These are phyloP conservation scores for Aethina tumida DNA, from an alignment of 1,140 invertebrate genomes.

Conservation along the genomic window DNA sequence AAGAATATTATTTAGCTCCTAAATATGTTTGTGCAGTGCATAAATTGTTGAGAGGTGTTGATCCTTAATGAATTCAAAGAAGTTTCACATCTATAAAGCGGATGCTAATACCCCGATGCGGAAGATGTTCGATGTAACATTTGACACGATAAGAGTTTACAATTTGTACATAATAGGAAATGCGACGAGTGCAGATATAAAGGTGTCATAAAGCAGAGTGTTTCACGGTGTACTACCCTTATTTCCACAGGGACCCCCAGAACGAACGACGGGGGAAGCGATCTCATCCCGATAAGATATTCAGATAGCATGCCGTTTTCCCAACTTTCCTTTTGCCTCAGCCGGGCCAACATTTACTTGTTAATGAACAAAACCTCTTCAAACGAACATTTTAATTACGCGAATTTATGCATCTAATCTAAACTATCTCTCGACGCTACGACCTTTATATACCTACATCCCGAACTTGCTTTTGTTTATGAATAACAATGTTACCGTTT, in stretches of 20 bases:
- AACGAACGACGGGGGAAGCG: not conserved
- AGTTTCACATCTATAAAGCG: too few species aligned
- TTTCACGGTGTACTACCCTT: too few species aligned
- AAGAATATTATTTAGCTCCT: too few species aligned
- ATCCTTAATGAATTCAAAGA: too few species aligned
- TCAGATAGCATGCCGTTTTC: conserved; percentile 3
- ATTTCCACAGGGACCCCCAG: conserved; percentile 1
- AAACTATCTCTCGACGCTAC: conserved; percentile 16
- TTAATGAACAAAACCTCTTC: conserved; percentile 20
- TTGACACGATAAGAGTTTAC: conserved; percentile 14
- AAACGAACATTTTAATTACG: conserved; percentile 18
- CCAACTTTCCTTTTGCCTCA: conserved; percentile 11
- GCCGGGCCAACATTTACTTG: conserved; percentile 12
- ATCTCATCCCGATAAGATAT: conserved; percentile 4
- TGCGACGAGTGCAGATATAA: conserved; percentile 10
- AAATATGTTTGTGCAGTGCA: too few species aligned
- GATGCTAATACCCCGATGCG: too few species aligned
- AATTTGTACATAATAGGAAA: conserved; percentile 15
- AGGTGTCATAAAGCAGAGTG: conserved; percentile 17
- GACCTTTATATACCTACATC: conserved; percentile 8
- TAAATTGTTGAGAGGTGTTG: too few species aligned
- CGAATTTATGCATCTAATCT: conserved; percentile 20
- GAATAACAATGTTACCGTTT: conserved; percentile 9
- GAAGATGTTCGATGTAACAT: too few species aligned
- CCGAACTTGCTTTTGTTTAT: conserved; percentile 17